Percentiles rank a stretch among this genome's conserved stretches.
Conservation (phyloP, 2,113 vertebrate genomes). For the Gobius niger region DNA sequence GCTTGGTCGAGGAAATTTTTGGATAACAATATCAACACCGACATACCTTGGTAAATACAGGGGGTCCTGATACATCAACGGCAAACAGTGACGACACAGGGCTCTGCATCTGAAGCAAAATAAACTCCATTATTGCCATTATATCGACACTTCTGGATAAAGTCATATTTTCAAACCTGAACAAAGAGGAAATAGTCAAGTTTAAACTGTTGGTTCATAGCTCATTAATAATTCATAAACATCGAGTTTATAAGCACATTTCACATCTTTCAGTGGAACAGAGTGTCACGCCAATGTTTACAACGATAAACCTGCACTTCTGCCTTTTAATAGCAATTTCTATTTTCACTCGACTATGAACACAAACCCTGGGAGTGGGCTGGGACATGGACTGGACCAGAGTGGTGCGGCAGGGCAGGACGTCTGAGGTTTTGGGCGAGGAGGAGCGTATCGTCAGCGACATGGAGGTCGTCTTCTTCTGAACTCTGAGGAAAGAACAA, state of each 20-base stretch:
- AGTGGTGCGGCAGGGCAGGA: constrained; percentile 82
- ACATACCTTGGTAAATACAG: constrained; percentile 89
- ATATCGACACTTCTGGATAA: not conserved
- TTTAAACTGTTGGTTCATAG: no score
- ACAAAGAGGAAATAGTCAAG: no score
- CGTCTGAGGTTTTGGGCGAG: constrained; percentile 81
- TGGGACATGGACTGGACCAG: constrained; percentile 89
- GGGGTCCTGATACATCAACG: constrained; percentile 77
- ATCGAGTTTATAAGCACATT: no score
- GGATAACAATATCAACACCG: no score
- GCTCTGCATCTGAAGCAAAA: constrained; percentile 82
- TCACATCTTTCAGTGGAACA: no score
- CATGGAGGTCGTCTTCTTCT: constrained; percentile 95
- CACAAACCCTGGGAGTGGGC: constrained; percentile 69
- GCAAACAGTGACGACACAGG: constrained; percentile 80
- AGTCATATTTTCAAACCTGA: not conserved
- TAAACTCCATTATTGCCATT: not conserved
- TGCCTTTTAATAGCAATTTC: no score
- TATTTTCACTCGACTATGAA: no score
- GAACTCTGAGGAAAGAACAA: constrained; percentile 71
- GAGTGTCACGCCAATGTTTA: no score
- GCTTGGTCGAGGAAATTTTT: no score
- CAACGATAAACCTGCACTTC: no score
- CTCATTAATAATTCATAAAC: no score
- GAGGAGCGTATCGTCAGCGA: constrained; percentile 92